A percentile compares a stretch with the other conserved stretches of the same genome.
These are phyloP conservation scores for Vulpes lagopus DNA, from an alignment of 2,113 vertebrate species.

Conservation along the genomic window DNA sequence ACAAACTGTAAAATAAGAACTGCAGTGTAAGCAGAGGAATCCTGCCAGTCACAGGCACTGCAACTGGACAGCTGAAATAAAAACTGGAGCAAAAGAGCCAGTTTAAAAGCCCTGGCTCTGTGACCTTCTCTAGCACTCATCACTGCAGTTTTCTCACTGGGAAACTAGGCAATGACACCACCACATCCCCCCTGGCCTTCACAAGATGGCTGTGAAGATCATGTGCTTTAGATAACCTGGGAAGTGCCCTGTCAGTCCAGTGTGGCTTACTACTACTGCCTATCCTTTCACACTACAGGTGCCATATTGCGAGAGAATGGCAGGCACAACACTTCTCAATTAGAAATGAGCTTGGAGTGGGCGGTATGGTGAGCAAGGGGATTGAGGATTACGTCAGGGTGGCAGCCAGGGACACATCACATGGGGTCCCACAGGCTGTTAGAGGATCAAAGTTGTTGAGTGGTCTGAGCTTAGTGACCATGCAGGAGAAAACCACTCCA, in stretches of 20 bases:
- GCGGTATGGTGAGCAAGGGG: neutral
- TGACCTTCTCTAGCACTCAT: neutral
- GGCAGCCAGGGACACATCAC: neutral
- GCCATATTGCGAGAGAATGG: neutral
- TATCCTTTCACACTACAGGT: neutral
- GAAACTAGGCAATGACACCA: neutral
- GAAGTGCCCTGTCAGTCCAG: neutral
- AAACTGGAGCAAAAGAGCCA: neutral
- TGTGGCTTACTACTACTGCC: neutral
- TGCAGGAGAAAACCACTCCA: neutral
- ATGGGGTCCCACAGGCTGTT: neutral
- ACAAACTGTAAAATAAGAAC: slow-evolving; percentile 91
- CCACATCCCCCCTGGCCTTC: too few species aligned
- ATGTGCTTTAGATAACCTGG: neutral
- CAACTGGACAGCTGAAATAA: neutral
- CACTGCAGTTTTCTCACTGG: neutral
- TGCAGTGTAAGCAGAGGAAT: neutral
- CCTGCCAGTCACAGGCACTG: too few species aligned
- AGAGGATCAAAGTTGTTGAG: neutral
- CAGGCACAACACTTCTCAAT: neutral
- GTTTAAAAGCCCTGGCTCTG: neutral
- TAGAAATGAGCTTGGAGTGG: neutral
- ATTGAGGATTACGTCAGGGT: neutral
- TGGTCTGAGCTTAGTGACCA: too few species aligned
- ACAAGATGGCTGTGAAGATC: neutral